Base-by-base conservation (phyloP, 2,888 invertebrate genomes). In the Hirtodrosophila alboralis region DNA sequence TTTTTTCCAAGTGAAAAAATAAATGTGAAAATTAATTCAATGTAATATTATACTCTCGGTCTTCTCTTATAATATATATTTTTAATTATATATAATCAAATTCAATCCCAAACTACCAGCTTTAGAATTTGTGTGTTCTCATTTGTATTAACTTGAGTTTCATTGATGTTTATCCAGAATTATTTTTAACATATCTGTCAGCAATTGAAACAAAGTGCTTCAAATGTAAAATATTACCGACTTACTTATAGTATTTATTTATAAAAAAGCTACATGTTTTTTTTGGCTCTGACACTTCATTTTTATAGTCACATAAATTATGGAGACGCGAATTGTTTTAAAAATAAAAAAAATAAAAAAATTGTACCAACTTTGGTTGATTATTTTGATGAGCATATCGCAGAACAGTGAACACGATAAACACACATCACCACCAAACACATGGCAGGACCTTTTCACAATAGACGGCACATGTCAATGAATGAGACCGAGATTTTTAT, bases 381-480 rank as follows among this genome's bases (percentile, higher is more conserved):
- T 80, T 80, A 84, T 80, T 83, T 84, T 72, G 80, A 79, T 76
- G 84, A 76, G 71, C 54, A 62, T 30, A 45, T 40, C 61, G 56
- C 65, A 52, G 79, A 78, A 78, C 75, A 76, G 79, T 83, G 76
- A 77, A 60, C 79, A 74, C 49, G 37, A 40, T 21, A 51, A 33
- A 53, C 44, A 36, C 28, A 33, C 8, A 38, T 36, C 27, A 48
- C 3, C 7, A 43, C 23, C 9, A 43, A 10, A 34, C n/a, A 34
- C 16, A 23, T 47, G 28, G 6, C 14, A 33, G 34, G 36, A 43
- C 9, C 47, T 45, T 18, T 56, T 53, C 44, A 63, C 60, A 74
- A 66, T 63, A 61, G 60, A 58, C 57, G 62, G 68, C 79, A 75
- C 85, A 79, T 79, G 79, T 81, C 79, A 84, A 83, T 85, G 85